A percentile compares a stretch with the other conserved stretches of the same genome.
phyloP scores from a whole-genome alignment of 2,113 vertebrate genomes.

The Gavialis gangeticus region DNA sequence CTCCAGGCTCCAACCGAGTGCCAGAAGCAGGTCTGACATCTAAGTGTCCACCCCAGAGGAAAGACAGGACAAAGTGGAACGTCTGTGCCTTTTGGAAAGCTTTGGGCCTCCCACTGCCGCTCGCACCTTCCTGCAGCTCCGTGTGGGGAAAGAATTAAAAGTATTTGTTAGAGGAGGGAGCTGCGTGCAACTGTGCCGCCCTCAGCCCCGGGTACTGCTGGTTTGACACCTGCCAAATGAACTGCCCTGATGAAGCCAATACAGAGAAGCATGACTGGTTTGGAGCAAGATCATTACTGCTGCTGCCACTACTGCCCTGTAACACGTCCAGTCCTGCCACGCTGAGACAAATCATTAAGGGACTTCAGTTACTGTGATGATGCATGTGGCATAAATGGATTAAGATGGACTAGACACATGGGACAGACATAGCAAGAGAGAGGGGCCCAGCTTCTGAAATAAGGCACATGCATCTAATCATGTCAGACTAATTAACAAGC shows the following conservation, averaged over 20 bases:
- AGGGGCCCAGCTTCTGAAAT: neutral
- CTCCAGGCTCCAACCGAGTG: neutral
- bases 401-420: neutral
- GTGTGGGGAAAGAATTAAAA: neutral
- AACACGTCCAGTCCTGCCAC: neutral
- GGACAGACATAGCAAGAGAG: neutral
- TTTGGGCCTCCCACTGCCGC: neutral
- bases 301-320: neutral
- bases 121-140: neutral
- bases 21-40: neutral
- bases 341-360: neutral
- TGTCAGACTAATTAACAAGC: neutral
- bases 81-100: neutral
- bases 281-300: neutral
- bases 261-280: accelerated
- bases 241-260: accelerated
- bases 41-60: neutral
- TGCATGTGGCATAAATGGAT: neutral
- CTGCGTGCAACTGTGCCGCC: accelerated
- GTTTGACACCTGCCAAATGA: neutral
- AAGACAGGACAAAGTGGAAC: neutral
- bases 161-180: neutral
- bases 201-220: neutral
- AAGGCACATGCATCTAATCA: neutral
- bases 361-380: neutral